Base-by-base conservation (phyloP, 1,140 invertebrate species). In the Drosophila obscura region DNA sequence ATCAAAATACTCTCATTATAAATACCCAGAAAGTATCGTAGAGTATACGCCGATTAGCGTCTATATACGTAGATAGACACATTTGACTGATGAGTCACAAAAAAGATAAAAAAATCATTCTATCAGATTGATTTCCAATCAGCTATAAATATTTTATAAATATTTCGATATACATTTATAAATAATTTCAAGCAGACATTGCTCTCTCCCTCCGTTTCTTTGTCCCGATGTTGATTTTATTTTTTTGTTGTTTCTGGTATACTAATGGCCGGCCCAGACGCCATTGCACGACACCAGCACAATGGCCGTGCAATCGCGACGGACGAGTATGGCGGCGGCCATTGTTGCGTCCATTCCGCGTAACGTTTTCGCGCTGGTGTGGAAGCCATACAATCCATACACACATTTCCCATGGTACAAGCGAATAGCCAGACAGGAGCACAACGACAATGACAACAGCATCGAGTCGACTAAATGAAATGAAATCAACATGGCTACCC, bases 401-500 rank as follows among this genome's bases (percentile, higher is more conserved):
- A 31, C 15, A 31, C 7, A 31, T 50, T 26, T 24, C n/a, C n/a
- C 24, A 26, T 11, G 22, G 13, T 13, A 19, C 46, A 75, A 56
- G 35, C 58, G 31, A 28, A 71, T 35, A 56, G 26, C 63, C 31
- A 73, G 51, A 58, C 51, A 71, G 43, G 65, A 78, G 64, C 58
- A 67, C 56, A 68, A 61, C 65, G 59, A 80, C 61, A 77, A 67
- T 75, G 50, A 19, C 19, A 19, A 19, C 19, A 19, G 59, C 72
- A 68, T 49, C 62, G 72, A 59, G 62, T 75, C 55, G 44, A 74
- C 77, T 78, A 87, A 87, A 85, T 87, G 82, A 87, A 85, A 87
- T 85, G 82, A 85, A 85, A 85, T 85, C 82, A 85, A 85, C 81
- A 85, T 87, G 82, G 82, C 81, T 73, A 85, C 73, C 78, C 51